Evolutionary conservation across 2,113 vertebrate genomes (phyloP).

Genomic region (Chamaetylas fuelleborni): DNA sequence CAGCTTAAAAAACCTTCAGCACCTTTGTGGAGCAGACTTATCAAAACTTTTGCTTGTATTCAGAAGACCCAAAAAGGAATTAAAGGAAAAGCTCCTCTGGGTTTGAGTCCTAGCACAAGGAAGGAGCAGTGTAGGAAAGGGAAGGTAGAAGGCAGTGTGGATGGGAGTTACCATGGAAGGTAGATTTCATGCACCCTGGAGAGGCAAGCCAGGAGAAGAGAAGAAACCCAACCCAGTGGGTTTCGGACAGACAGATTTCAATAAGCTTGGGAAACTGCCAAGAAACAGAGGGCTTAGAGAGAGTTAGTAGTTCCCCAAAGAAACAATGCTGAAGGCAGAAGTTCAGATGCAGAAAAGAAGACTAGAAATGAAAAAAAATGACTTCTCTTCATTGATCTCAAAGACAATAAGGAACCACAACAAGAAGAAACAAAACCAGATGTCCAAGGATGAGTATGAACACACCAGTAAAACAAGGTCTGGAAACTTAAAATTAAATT

Average conservation of each 20-base stretch:
- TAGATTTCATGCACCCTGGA: neutral
- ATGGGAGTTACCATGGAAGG: neutral
- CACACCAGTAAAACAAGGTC: neutral
- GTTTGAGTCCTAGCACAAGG: neutral
- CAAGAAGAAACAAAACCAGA: neutral
- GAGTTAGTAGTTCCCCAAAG: neutral
- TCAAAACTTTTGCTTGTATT: neutral
- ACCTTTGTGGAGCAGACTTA: neutral
- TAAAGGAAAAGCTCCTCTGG: neutral
- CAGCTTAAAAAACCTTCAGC: neutral
- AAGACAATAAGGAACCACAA: neutral
- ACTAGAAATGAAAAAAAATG: neutral
- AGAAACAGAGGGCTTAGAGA: neutral
- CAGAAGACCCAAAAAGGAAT: neutral
- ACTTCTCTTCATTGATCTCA: neutral
- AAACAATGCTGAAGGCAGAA: neutral
- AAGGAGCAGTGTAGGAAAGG: neutral
- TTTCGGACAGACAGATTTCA: neutral
- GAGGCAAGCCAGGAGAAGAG: neutral
- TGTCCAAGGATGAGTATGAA: neutral
- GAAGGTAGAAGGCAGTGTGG: neutral
- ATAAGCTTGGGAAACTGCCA: neutral
- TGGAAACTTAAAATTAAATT: neutral
- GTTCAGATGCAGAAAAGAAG: neutral
- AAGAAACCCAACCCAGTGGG: neutral